A percentile compares a stretch with the other conserved stretches of the same genome.
phyloP scores from a whole-genome alignment of 2,113 vertebrate species.

The Petrocephalus microphthalmus region DNA sequence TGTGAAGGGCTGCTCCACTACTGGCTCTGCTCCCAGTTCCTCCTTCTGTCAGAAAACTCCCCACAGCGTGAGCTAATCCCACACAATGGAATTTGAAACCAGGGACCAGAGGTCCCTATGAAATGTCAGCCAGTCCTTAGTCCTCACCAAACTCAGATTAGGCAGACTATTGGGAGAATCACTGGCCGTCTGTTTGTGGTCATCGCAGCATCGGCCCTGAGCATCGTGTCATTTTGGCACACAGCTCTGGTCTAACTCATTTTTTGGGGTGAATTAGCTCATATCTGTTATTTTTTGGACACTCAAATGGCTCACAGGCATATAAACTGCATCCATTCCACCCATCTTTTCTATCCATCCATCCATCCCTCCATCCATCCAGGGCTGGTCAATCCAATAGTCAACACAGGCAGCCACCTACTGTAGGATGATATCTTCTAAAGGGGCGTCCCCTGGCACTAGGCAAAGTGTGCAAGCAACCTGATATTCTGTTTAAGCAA shows the following conservation, averaged over 20 bases:
- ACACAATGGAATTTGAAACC: background rate
- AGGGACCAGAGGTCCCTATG: background rate
- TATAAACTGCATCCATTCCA: background rate
- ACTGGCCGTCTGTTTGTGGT: background rate
- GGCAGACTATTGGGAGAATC: background rate
- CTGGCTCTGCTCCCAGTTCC: conserved; percentile 26
- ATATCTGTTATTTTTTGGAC: background rate
- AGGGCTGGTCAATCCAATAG: background rate
- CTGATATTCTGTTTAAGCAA: background rate
- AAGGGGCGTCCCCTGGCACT: background rate
- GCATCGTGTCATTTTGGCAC: background rate
- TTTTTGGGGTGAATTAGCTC: background rate
- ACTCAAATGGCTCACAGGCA: background rate
- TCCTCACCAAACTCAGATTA: background rate
- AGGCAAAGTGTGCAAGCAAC: background rate
- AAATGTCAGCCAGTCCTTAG: background rate
- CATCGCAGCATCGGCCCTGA: background rate
- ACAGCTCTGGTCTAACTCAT: background rate
- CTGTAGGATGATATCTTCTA: background rate
- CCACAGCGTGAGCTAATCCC: background rate
- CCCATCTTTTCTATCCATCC: background rate
- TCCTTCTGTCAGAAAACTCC: background rate
- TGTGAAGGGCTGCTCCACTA: background rate
- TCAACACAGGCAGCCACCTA: background rate
- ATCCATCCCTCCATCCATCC: background rate